Conservation (phyloP, 1,140 invertebrate species). For the Aradophagus sp. region DNA sequence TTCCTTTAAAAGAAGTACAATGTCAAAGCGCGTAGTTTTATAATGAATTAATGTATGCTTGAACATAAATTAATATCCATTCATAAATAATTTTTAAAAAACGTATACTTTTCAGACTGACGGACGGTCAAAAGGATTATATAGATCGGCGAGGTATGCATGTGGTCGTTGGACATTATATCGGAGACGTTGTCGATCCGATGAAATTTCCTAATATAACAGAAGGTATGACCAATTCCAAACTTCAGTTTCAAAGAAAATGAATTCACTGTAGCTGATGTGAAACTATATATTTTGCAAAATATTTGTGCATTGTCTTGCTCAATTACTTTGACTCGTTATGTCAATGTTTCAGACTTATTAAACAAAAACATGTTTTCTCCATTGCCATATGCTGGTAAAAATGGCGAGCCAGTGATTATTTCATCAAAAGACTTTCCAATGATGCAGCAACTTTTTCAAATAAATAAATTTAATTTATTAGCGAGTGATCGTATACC, state of each 20-base stretch:
- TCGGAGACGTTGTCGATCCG: constrained; percentile 80
- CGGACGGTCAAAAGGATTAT: constrained; percentile 79
- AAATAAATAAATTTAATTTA: constrained; percentile 93
- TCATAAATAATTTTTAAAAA: constrained; percentile 14
- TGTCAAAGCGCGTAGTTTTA: no score
- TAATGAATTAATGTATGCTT: no score
- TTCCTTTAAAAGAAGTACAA: no score
- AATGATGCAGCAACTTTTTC: constrained; percentile 86
- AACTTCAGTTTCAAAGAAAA: not conserved
- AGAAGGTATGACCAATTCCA: constrained; percentile 75
- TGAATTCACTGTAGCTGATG: no score
- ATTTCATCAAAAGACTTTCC: constrained; percentile 84
- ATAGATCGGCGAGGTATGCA: constrained; percentile 83
- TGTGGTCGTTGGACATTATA: constrained; percentile 89
- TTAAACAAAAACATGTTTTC: constrained; percentile 88
- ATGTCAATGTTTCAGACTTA: constrained; percentile 78
- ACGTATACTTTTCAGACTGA: constrained; percentile 62
- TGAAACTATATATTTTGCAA: no score
- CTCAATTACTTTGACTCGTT: not conserved
- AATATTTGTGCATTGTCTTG: no score
- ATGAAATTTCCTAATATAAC: constrained; percentile 79
- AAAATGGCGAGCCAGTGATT: constrained; percentile 87
- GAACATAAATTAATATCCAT: no score
- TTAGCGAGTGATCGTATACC: constrained; percentile 94
- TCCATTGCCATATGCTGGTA: constrained; percentile 84